Percentiles rank a stretch among this genome's conserved stretches.
Conservation (phyloP, 2,888 invertebrate species). For the Kuschelorhynchus macadamiae region DNA sequence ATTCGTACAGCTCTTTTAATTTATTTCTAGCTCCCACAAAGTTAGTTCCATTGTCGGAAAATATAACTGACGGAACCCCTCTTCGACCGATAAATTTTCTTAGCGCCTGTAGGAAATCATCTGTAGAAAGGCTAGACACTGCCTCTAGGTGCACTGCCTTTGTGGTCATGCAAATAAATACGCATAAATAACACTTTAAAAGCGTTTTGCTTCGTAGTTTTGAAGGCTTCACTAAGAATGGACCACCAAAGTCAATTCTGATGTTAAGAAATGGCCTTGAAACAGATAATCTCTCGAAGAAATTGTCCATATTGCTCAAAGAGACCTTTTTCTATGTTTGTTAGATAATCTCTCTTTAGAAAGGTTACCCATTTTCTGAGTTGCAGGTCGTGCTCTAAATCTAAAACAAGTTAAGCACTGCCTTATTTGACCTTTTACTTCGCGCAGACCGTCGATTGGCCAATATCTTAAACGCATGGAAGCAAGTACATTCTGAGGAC, state of each 20-base stretch:
- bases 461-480: conserved; percentile 25
- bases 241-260: conserved; percentile 51
- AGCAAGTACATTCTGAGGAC: conserved; percentile 36
- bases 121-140: conserved; percentile 51
- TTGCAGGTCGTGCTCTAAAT: conserved; percentile 8
- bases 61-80: conserved; percentile 47
- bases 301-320: no score
- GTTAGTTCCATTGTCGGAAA: conserved; percentile 56
- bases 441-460: conserved; percentile 37
- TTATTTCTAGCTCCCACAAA: conserved; percentile 50
- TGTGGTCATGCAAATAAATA: conserved; percentile 53
- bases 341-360: conserved; percentile 11
- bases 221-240: conserved; percentile 43
- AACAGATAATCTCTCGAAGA: conserved; percentile 14
- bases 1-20: conserved; percentile 29
- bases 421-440: conserved; percentile 14
- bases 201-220: conserved; percentile 44
- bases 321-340: no score
- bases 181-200: conserved; percentile 46
- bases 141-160: conserved; percentile 56
- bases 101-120: conserved; percentile 52
- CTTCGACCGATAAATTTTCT: conserved; percentile 53
- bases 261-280: conserved; percentile 19
- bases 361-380: conserved; percentile 11
- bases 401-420: conserved; percentile 15